Evolutionary conservation across 2,113 vertebrate genomes (phyloP).

Genomic region (Chroicocephalus ridibundus): DNA sequence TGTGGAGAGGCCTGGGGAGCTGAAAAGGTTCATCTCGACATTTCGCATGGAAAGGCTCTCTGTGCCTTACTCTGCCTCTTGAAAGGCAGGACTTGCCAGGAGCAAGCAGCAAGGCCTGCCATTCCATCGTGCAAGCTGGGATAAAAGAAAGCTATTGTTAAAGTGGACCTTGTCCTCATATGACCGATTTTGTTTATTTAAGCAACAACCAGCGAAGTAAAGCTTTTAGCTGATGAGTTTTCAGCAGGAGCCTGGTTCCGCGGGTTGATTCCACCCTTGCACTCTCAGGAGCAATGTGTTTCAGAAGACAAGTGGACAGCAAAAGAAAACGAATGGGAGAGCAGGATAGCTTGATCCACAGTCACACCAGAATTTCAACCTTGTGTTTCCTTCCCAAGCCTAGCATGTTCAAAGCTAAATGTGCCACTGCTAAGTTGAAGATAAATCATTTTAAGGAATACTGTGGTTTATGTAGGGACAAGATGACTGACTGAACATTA

Average conservation of each 20-base stretch:
- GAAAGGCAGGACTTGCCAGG: not conserved
- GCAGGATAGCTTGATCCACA: not conserved
- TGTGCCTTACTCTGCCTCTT: not conserved
- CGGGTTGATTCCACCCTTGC: not conserved
- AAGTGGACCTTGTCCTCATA: not conserved
- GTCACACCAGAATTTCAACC: not conserved
- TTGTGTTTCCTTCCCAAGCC: not conserved
- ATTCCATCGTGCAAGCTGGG: fast-evolving
- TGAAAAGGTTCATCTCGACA: not conserved
- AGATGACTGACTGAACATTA: not conserved
- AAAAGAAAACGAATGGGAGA: not conserved
- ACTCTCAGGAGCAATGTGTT: not conserved
- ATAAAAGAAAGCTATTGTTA: not conserved
- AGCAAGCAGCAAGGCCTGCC: not conserved
- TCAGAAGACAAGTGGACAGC: not conserved
- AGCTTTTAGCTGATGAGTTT: not conserved
- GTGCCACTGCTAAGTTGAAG: not conserved
- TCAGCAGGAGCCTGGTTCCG: not conserved
- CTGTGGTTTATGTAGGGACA: not conserved
- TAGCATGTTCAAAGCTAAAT: not conserved
- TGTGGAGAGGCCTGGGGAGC: not conserved
- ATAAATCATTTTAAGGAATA: not conserved
- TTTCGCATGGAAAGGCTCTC: not conserved
- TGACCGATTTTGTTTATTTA: not conserved
- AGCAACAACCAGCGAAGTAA: not conserved